Evolutionary conservation across 2,888 invertebrate species (phyloP).

Genomic region (Luperina nickerlii): DNA sequence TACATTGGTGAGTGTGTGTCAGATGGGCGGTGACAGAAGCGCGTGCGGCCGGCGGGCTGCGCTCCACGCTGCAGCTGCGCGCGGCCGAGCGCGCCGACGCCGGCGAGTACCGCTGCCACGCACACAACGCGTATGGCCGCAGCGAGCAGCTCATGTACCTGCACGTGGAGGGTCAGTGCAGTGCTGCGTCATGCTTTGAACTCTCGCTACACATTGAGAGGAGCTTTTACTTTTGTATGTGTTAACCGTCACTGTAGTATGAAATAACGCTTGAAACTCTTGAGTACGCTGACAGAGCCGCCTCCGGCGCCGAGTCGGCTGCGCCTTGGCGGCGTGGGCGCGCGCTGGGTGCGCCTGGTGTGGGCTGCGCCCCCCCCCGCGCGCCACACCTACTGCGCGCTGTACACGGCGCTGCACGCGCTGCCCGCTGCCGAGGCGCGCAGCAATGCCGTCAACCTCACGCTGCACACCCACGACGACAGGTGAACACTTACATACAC

Average conservation of each 20-base stretch:
- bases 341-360: slow-evolving; percentile 90
- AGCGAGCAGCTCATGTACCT: slow-evolving; percentile 92
- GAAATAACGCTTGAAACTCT: not conserved
- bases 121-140: slow-evolving; percentile 92
- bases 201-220: not conserved
- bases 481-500: slow-evolving; percentile 49
- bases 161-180: slow-evolving; percentile 91
- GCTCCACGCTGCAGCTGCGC: slow-evolving; percentile 92
- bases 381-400: slow-evolving; percentile 71
- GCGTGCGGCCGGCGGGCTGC: slow-evolving; percentile 92
- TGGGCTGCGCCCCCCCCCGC: slow-evolving; percentile 84
- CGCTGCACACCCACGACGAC: slow-evolving; percentile 67
- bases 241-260: not conserved
- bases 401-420: slow-evolving; percentile 74
- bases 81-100: slow-evolving; percentile 92
- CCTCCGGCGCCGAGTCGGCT: slow-evolving; percentile 92
- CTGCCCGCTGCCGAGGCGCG: slow-evolving; percentile 68
- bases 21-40: slow-evolving; percentile 92
- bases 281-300: slow-evolving; percentile 88
- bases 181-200: not conserved
- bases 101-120: slow-evolving; percentile 93
- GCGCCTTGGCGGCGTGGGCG: slow-evolving; percentile 90
- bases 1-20: slow-evolving; percentile 6
- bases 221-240: too few species aligned
- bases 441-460: slow-evolving; percentile 72